Evolutionary conservation across 2,113 vertebrate genomes (phyloP), one percentile per base, ranked within the genome.

Genomic region (Hypomesus transpacificus): DNA sequence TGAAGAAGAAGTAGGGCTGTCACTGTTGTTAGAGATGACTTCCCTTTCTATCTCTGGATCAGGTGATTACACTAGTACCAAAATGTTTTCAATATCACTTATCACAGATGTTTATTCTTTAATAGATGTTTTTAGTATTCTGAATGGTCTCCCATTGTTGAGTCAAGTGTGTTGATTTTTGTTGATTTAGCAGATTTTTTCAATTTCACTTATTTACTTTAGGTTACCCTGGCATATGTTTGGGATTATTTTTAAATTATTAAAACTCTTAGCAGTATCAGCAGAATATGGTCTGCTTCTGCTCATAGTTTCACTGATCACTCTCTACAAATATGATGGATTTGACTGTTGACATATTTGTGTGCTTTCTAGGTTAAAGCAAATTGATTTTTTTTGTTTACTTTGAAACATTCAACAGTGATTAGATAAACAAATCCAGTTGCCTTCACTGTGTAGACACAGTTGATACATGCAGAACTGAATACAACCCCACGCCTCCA

Each of bases 231-330:
- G 59, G 22, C 24, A 39, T 34, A 63, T 34, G 8, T 63, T 18
- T 63, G 61, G 31, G 14, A 63, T 34, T 34, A 39, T 63, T 63
- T 63, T 34, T 39, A 63, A 63, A 17, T 63, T 63, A 63, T 63
- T 63, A 63, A 61, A 24, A 61, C 3, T 26, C 24, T 39, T 28
- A 31, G 28, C 61, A 34, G 61, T 17, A 28, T 31, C 18, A 61
- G 59, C 31, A 28, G 24, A 7, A 54, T 16, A 59, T 71, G 8
- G 56, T 31, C 39, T 16, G 31, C 17, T 54, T 31, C 14, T 62
- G 24, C 17, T 24, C 60, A 24, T 61, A 18, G 4, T 63, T 63
- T 63, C 28, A 16, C 39, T 39, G 26, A 24, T 31, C 54, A 68
- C 14, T 62, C 21, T 57, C 52, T 20, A 11, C 46, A 26, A 63